These are phyloP conservation scores for Pempheris klunzingeri DNA, from an alignment of 2,797 vertebrate species.

Conservation along the genomic window DNA sequence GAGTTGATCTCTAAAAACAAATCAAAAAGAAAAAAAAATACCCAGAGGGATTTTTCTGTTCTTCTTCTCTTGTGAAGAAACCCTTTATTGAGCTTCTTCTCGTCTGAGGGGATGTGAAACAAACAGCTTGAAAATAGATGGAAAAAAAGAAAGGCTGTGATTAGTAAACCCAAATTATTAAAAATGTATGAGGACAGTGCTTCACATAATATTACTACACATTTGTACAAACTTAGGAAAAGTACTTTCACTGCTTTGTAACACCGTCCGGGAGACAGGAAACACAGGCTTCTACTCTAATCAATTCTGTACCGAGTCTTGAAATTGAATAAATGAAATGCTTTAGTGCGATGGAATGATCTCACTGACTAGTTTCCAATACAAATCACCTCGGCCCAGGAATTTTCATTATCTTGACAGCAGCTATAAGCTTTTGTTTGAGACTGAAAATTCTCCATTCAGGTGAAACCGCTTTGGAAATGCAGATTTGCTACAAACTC, in stretches of 20 bases:
- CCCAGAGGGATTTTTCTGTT: slow-evolving; percentile 30
- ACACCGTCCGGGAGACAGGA: no score
- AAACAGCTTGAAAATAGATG: slow-evolving; percentile 26
- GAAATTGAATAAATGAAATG: background rate
- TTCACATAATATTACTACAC: background rate
- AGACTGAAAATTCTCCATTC: background rate
- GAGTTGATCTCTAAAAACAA: slow-evolving; percentile 9
- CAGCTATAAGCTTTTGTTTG: background rate
- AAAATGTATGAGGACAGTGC: background rate
- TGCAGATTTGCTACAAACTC: background rate
- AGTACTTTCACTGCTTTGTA: background rate
- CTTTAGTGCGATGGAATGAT: background rate
- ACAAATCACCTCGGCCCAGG: background rate
- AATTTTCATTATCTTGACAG: background rate
- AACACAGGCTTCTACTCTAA: background rate
- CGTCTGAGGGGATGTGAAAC: slow-evolving; percentile 18
- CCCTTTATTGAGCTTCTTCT: slow-evolving; percentile 48
- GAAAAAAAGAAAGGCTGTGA: background rate
- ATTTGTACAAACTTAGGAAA: background rate
- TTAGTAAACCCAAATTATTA: background rate
- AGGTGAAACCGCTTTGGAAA: background rate
- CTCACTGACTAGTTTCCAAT: background rate
- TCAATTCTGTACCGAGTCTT: background rate
- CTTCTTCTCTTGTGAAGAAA: slow-evolving; percentile 39
- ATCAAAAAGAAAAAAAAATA: slow-evolving; percentile 5